phyloP scores from a whole-genome alignment of 1,140 invertebrate genomes.

The Penaeus chinensis region DNA sequence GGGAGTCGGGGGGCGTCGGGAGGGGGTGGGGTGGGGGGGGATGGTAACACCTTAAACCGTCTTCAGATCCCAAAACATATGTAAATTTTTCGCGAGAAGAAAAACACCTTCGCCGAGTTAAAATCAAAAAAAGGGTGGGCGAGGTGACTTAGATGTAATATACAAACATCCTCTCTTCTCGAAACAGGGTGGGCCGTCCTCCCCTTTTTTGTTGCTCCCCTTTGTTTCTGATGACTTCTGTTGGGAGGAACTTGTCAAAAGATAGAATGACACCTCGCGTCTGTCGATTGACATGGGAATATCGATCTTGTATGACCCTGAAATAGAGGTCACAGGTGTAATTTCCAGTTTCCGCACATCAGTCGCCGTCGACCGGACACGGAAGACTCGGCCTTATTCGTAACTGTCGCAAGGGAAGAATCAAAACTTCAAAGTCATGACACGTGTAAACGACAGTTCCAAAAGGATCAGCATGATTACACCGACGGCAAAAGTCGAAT shows the following conservation, averaged over 20 bases:
- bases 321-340: conserved; percentile 2
- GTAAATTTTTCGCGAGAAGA: too few species aligned
- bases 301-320: background rate
- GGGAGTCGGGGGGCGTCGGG: too few species aligned
- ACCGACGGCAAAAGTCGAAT: conserved; percentile 1
- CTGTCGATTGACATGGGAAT: background rate
- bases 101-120: too few species aligned
- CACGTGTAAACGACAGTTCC: conserved; percentile 17
- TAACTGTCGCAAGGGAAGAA: conserved; percentile 5
- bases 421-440: conserved; percentile 20
- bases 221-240: conserved; percentile 12
- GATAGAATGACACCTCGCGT: background rate
- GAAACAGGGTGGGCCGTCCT: too few species aligned
- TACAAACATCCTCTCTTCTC: too few species aligned
- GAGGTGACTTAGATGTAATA: too few species aligned
- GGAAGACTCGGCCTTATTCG: conserved; percentile 6
- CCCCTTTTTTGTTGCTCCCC: background rate
- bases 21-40: too few species aligned
- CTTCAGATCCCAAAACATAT: too few species aligned
- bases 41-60: too few species aligned
- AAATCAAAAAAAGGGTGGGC: too few species aligned
- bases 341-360: conserved; percentile 2
- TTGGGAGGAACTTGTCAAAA: conserved; percentile 5
- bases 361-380: background rate
- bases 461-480: conserved; percentile 20